Base-by-base conservation (phyloP, 2,797 vertebrate genomes). In the Arnoldichthys spilopterus region DNA sequence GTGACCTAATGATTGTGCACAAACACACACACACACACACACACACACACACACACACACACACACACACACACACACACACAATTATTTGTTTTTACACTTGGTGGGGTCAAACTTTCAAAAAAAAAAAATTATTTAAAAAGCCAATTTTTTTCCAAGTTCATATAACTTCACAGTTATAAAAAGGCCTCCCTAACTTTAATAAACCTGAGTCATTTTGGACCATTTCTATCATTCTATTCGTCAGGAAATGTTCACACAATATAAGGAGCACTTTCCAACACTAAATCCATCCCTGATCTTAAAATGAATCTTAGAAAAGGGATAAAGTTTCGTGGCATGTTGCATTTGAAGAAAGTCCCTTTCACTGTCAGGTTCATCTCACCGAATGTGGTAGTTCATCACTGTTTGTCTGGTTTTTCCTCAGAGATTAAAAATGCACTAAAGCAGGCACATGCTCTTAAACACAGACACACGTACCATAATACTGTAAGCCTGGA, bases 1-100 rank as follows among this genome's bases (percentile, higher is more conserved):
- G 72, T 8, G 59, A 47, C 58, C 40, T 28, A 49, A 76, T n/a
- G 37, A 67, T 71, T 22, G 47, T 5, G 22, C 6, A 54, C 43
- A 12, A 22, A 68, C 4, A 24, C 18, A 59, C 30, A 47, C 20
- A 20, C 59, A 64, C n/a, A n/a, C n/a, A n/a, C n/a, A n/a, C n/a
- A n/a, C n/a, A n/a, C n/a, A n/a, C n/a, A n/a, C n/a, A n/a, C 37
- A 40, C 37, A 47, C 37, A 40, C 37, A 47, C 43, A 47, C 15
- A 47, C 43, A 47, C 43, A 47, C 40, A 32, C 32, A 22, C 26
- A 34, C 22, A 69, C 34, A 37, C 34, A 37, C 34, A n/a, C n/a
- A n/a, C n/a, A n/a, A n/a, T n/a, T n/a, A 8, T 37, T 37, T 37
- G 34, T 3, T 37, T 37, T 37, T 37, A 9, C 12, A 47, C 13